Evolutionary conservation across 2,888 invertebrate genomes (phyloP).

Genomic region (Dynastes grantii): DNA sequence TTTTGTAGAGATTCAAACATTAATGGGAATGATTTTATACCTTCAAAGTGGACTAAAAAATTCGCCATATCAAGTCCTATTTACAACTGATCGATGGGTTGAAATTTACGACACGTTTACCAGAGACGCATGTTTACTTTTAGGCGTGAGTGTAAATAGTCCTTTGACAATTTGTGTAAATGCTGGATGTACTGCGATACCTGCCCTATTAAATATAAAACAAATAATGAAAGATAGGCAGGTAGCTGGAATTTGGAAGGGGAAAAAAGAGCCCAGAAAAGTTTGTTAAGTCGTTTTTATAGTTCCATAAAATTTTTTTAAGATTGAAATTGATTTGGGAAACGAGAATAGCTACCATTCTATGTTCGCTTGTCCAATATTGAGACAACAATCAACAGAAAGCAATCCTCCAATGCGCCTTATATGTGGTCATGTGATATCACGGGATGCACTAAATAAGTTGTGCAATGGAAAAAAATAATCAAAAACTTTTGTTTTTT

Average conservation of each 20-base stretch:
- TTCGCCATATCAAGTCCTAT: constrained; percentile 85
- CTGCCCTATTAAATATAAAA: constrained; percentile 94
- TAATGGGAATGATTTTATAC: constrained; percentile 90
- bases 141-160: constrained; percentile 91
- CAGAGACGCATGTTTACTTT: constrained; percentile 91
- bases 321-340: constrained; percentile 97
- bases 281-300: constrained; percentile 59
- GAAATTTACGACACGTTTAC: constrained; percentile 93
- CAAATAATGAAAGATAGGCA: constrained; percentile 92
- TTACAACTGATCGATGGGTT: constrained; percentile 85
- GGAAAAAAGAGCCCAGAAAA: constrained; percentile 96
- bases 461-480: constrained; percentile 93
- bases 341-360: constrained; percentile 95
- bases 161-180: constrained; percentile 93
- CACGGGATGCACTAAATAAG: constrained; percentile 96
- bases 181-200: constrained; percentile 94
- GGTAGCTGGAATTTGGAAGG: constrained; percentile 95
- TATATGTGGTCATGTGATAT: constrained; percentile 98
- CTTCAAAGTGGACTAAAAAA: constrained; percentile 83
- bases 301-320: too few species aligned
- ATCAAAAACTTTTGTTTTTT: too few species aligned
- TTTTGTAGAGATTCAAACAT: constrained; percentile 81
- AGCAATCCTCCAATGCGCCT: constrained; percentile 98
- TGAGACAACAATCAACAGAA: constrained; percentile 96
- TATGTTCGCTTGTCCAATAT: constrained; percentile 98